Conservation (phyloP, 2,113 vertebrate genomes). For the Chitala chitala region DNA sequence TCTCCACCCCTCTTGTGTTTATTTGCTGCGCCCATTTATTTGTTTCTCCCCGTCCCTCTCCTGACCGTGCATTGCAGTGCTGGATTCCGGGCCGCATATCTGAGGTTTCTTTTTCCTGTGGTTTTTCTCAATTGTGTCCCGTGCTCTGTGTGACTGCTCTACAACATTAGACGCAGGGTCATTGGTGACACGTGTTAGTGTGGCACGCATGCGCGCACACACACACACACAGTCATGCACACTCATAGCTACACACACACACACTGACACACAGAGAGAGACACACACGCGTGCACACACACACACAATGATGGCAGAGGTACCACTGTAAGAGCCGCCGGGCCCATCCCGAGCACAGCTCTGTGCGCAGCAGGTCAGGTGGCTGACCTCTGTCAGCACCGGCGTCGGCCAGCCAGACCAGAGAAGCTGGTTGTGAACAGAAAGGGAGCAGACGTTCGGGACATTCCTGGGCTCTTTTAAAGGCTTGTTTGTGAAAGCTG, state of each 20-base stretch:
- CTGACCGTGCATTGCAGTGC: neutral
- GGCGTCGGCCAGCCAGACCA: neutral
- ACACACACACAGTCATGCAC: too few species aligned
- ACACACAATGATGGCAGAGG: too few species aligned
- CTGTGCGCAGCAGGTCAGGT: neutral
- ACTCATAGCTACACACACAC: too few species aligned
- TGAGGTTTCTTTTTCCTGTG: neutral
- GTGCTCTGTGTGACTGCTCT: neutral
- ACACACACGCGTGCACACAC: too few species aligned
- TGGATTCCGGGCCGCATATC: neutral
- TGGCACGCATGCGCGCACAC: too few species aligned
- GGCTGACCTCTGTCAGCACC: neutral
- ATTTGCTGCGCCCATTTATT: neutral
- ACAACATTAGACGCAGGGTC: slow-evolving; percentile 36
- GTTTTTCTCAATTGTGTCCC: neutral
- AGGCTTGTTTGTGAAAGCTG: slow-evolving; percentile 45
- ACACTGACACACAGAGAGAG: too few species aligned
- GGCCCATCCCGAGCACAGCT: neutral
- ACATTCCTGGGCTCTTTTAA: neutral
- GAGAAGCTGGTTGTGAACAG: too few species aligned
- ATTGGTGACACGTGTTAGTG: slow-evolving; percentile 40
- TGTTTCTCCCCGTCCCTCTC: neutral
- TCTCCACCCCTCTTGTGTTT: neutral
- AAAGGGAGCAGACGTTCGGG: neutral
- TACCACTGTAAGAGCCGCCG: neutral